Evolutionary conservation across 1,140 invertebrate genomes (phyloP).

Genomic region (Drosophila tsacasi): DNA sequence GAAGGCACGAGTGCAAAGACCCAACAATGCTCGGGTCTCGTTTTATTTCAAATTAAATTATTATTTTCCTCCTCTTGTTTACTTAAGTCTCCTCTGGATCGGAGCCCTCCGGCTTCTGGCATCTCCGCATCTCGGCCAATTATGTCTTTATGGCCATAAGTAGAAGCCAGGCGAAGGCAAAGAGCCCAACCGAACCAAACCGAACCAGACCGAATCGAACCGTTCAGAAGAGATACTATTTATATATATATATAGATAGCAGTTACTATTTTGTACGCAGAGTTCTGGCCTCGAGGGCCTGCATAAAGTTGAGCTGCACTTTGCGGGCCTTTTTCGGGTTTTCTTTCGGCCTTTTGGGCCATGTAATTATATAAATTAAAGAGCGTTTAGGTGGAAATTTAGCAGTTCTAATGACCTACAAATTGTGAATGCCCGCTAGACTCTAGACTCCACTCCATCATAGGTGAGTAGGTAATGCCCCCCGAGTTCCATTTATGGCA

Average conservation of each 20-base stretch:
- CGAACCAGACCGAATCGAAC: slow-evolving; percentile 38
- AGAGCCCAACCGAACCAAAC: slow-evolving; percentile 1
- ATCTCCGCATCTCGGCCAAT: slow-evolving; percentile 34
- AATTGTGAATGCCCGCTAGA: slow-evolving; percentile 44
- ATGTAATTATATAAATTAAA: slow-evolving; percentile 76
- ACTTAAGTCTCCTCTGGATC: background rate
- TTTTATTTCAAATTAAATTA: slow-evolving; percentile 62
- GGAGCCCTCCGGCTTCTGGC: slow-evolving; percentile 8
- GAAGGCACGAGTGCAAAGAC: slow-evolving; percentile 52
- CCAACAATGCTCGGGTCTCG: slow-evolving; percentile 26
- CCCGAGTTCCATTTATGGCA: slow-evolving; percentile 47
- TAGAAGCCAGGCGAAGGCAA: slow-evolving; percentile 12
- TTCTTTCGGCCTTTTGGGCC: slow-evolving; percentile 8
- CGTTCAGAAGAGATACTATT: background rate
- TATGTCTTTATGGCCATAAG: slow-evolving; percentile 53
- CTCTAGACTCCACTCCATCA: background rate
- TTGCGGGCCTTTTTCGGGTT: slow-evolving; percentile 27
- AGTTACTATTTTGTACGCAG: background rate
- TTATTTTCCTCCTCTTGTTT: slow-evolving; percentile 44
- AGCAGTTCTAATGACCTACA: slow-evolving; percentile 74
- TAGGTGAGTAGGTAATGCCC: slow-evolving; percentile 24
- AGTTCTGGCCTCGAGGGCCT: slow-evolving; percentile 15
- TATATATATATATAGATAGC: background rate
- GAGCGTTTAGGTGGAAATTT: slow-evolving; percentile 59
- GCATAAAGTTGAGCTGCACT: slow-evolving; percentile 41